Conservation (phyloP, 2,888 invertebrate genomes). For the Plagodis dolabraria region DNA sequence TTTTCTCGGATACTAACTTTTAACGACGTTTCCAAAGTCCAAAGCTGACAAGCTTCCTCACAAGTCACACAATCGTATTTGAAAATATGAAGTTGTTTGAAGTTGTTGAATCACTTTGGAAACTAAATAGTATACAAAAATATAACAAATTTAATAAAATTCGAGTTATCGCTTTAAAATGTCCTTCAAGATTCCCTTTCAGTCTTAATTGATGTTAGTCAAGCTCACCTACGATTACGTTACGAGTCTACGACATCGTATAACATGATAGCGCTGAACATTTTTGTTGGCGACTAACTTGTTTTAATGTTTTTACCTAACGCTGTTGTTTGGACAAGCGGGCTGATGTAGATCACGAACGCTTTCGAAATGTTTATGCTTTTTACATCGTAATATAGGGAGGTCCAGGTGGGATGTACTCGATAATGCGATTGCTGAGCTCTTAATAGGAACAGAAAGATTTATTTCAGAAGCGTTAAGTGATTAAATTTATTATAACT, state of each 20-base stretch:
- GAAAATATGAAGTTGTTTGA: slow-evolving; percentile 6
- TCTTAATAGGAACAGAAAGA: not conserved
- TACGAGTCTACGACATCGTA: slow-evolving; percentile 19
- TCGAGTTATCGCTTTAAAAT: not conserved
- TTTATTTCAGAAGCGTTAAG: not conserved
- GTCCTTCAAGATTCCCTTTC: not conserved
- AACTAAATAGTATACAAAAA: not conserved
- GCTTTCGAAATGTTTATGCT: slow-evolving; percentile 65
- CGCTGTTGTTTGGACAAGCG: slow-evolving; percentile 61
- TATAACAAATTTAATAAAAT: slow-evolving; percentile 4
- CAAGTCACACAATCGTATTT: not conserved
- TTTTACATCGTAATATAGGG: slow-evolving; percentile 41
- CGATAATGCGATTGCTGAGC: slow-evolving; percentile 5
- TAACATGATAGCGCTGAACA: slow-evolving; percentile 44
- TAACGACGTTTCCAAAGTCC: slow-evolving; percentile 14
- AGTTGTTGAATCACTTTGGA: no score
- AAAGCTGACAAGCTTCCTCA: no score
- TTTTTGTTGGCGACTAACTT: slow-evolving; percentile 51
- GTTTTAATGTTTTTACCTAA: slow-evolving; percentile 41
- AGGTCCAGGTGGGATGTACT: not conserved
- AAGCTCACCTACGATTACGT: slow-evolving; percentile 40
- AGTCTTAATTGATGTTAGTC: no score
- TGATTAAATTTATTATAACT: not conserved
- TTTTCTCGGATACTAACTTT: slow-evolving; percentile 14
- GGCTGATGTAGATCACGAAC: slow-evolving; percentile 56